Evolutionary conservation across 2,888 invertebrate species (phyloP), one percentile per base, ranked within the genome.

Genomic region (Masnerella sp.): DNA sequence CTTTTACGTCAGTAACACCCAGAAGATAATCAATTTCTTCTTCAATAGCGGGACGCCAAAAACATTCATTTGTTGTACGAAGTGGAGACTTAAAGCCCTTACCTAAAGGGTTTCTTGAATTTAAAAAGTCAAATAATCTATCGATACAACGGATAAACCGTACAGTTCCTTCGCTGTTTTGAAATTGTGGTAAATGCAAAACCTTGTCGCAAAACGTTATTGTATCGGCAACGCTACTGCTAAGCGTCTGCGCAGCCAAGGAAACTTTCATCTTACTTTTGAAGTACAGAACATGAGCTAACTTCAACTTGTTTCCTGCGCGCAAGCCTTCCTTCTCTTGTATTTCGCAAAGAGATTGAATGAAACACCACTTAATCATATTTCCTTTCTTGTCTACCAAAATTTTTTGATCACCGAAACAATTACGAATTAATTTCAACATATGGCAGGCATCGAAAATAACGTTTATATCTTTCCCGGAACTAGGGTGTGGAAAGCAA

Each of bases 361-460:
- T 52, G 14, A n/a, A 52, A 9, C 11, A 22, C 36, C 38, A 52
- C 14, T 52, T 15, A 11, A 38, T 52, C 1, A 15, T 1, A 38
- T 34, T 52, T 18, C 52, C 32, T 1, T 32, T 3, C 28, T 32
- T 32, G 8, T 32, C 32, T 7, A 22, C 4, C 9, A 32, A 11
- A 32, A 32, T 11, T 9, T 9, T 32, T 4, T 28, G 15, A 28
- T 45, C 15, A 0, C n/a, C 45, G 1, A 28, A 28, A 15, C 15
- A 25, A 28, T 45, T 28, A 28, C 45, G 14, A 15, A 11, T n/a
- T 9, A 51, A 20, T 30, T 69, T 69, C 1, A 69, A 20, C 47
- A 56, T 56, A 14, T 70, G 70, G 12, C 62, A 62, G n/a, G 61
- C 47, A 22, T 58, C 58, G 12, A 71, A 36, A 22, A 71, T 34